These are phyloP conservation scores for Hypomesus transpacificus DNA, from an alignment of 2,113 vertebrate species.

Conservation along the genomic window DNA sequence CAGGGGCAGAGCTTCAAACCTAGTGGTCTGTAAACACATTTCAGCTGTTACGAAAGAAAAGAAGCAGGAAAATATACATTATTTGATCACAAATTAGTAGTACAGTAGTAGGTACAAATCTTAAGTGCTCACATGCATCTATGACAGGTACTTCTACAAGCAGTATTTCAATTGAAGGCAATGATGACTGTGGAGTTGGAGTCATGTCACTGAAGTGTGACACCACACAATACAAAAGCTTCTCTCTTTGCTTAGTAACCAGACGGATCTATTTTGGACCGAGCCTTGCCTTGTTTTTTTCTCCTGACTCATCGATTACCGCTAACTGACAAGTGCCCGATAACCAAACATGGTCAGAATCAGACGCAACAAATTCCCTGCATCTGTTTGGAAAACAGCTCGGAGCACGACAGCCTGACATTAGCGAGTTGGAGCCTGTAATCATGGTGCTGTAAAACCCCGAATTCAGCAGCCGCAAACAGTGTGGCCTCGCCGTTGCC, in stretches of 20 bases:
- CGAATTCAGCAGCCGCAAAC: slow-evolving; percentile 72
- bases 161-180: neutral
- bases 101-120: no score
- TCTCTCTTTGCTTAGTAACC: slow-evolving; percentile 50
- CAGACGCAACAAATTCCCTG: slow-evolving; percentile 54
- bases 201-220: neutral
- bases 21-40: no score
- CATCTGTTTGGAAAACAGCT: slow-evolving; percentile 68
- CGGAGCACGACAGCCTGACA: slow-evolving; percentile 69
- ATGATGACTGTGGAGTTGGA: neutral
- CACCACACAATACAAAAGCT: slow-evolving; percentile 6
- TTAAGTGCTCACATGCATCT: no score
- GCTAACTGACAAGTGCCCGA: slow-evolving; percentile 61
- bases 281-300: slow-evolving; percentile 29
- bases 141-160: neutral
- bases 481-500: slow-evolving; percentile 71
- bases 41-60: no score
- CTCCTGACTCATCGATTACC: slow-evolving; percentile 50
- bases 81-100: no score
- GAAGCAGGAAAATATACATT: no score
- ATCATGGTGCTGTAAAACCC: slow-evolving; percentile 74
- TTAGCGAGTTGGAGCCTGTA: slow-evolving; percentile 70
- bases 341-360: slow-evolving; percentile 53
- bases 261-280: slow-evolving; percentile 49
- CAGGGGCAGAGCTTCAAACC: neutral